phyloP scores from a whole-genome alignment of 2,113 vertebrate genomes.

The Psilopsiagon aymara region DNA sequence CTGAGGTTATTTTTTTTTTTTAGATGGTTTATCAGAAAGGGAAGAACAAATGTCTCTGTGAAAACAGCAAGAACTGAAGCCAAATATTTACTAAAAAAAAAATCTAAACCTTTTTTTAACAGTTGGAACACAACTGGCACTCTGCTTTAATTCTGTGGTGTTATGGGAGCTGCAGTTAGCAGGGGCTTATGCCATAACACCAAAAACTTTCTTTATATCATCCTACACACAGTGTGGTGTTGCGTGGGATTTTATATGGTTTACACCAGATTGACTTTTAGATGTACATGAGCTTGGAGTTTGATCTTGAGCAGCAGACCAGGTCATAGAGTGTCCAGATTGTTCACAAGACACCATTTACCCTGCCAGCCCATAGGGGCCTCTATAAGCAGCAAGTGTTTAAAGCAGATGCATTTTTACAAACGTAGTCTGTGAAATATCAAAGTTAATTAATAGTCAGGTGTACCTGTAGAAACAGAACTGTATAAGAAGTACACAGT shows the following conservation, averaged over 20 bases:
- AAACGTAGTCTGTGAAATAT: constrained; percentile 36
- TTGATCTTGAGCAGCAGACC: not conserved
- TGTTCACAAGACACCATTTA: not conserved
- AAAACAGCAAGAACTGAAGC: not conserved
- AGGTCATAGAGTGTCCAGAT: not conserved
- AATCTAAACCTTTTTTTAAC: fast-evolving
- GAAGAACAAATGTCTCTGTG: not conserved
- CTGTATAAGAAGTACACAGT: not conserved
- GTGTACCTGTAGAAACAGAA: constrained; percentile 43
- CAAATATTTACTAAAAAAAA: not conserved
- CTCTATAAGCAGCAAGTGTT: not conserved
- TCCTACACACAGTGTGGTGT: fast-evolving
- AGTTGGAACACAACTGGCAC: not conserved
- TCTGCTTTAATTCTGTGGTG: not conserved
- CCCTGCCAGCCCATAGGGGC: fast-evolving
- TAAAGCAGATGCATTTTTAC: constrained; percentile 16
- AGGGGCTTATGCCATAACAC: fast-evolving
- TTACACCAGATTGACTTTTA: not conserved
- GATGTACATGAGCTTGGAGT: not conserved
- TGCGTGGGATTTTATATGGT: not conserved
- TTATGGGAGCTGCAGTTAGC: not conserved
- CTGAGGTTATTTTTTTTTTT: not conserved
- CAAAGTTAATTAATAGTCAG: constrained; percentile 30
- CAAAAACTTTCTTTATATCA: not conserved
- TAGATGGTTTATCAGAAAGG: not conserved